Evolutionary conservation across 2,113 vertebrate genomes (phyloP).

Genomic region (Burhinus bistriatus): DNA sequence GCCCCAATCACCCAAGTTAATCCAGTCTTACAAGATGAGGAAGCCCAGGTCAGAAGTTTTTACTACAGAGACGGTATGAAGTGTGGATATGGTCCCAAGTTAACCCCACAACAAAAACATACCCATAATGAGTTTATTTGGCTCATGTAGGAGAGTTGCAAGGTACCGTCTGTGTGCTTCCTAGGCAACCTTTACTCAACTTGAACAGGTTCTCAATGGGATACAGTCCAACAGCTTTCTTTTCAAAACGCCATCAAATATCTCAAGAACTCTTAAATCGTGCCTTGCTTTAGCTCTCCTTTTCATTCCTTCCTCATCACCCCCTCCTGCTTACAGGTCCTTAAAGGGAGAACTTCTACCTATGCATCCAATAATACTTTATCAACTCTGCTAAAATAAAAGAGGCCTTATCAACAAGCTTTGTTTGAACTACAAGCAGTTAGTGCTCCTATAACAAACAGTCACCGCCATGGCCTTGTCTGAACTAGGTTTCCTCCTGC

Average conservation of each 20-base stretch:
- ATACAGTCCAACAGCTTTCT: neutral
- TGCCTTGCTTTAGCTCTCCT: neutral
- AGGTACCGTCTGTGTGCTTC: neutral
- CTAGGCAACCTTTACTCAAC: neutral
- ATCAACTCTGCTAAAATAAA: constrained; percentile 10
- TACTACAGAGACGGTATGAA: neutral
- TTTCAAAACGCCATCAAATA: neutral
- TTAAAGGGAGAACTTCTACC: neutral
- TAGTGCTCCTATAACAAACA: neutral
- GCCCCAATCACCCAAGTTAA: constrained; percentile 5
- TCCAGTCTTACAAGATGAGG: constrained; percentile 19
- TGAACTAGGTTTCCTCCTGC: neutral
- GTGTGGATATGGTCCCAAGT: neutral
- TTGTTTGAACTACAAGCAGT: constrained; percentile 15
- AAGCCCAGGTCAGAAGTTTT: constrained; percentile 1
- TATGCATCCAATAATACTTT: constrained; percentile 21
- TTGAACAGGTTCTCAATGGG: neutral
- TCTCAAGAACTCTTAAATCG: neutral
- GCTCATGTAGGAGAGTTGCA: neutral
- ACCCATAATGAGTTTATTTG: neutral
- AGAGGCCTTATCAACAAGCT: constrained; percentile 34
- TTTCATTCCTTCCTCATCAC: constrained; percentile 13
- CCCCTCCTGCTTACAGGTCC: neutral
- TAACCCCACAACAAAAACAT: constrained; percentile 10
- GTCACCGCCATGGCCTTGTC: neutral